These are phyloP conservation scores for Ochropacha duplaris DNA, from an alignment of 2,888 invertebrate species.

Conservation along the genomic window DNA sequence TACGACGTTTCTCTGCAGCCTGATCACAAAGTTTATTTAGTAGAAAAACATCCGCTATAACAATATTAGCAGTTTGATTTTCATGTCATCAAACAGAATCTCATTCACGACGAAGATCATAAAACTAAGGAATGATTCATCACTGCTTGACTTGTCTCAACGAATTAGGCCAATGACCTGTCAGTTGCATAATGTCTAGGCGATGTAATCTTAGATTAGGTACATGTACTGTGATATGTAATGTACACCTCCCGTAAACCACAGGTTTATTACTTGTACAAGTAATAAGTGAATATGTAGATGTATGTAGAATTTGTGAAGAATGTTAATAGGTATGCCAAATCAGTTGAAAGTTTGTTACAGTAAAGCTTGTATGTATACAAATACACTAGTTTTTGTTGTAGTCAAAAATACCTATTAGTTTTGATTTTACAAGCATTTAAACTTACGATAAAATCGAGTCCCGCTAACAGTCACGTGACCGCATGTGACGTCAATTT, in stretches of 20 bases:
- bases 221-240: constrained; percentile 27
- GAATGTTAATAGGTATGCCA: no score
- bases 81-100: neutral
- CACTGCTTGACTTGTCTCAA: constrained; percentile 32
- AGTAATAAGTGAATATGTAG: neutral
- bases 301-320: neutral
- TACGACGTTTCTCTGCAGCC: neutral
- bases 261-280: neutral
- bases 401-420: no score
- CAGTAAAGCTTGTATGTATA: no score
- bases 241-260: constrained; percentile 25
- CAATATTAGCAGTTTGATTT: neutral
- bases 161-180: constrained; percentile 67
- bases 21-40: neutral
- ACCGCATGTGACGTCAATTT: no score
- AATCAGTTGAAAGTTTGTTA: no score
- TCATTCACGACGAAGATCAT: neutral
- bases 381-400: no score
- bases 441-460: no score
- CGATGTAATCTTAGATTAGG: constrained; percentile 42
- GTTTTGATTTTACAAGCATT: no score
- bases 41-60: neutral
- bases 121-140: constrained; percentile 12
- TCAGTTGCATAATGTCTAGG: constrained; percentile 54
- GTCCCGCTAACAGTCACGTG: no score